These are phyloP conservation scores for Caenorhabditis doughertyi DNA, from an alignment of 2,888 invertebrate species.

Conservation along the genomic window DNA sequence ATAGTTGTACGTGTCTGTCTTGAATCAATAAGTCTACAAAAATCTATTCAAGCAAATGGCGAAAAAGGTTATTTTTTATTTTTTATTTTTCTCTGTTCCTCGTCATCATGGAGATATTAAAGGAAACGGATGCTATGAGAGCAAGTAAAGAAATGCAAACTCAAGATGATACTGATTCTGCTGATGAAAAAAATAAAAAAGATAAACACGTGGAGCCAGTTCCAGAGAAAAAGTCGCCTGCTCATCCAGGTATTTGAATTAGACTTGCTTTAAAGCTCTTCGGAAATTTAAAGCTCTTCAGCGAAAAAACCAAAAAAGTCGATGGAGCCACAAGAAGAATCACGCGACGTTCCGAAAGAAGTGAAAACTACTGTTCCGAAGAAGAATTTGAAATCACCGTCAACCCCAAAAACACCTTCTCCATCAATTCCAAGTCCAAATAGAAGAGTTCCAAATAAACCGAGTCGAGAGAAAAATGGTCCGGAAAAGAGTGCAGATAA, in stretches of 20 bases:
- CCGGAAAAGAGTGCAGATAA: neutral
- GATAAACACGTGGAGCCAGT: neutral
- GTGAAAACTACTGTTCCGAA: neutral
- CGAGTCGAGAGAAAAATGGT: conserved; percentile 6
- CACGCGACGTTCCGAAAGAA: neutral
- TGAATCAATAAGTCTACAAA: conserved; percentile 37
- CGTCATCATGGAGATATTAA: neutral
- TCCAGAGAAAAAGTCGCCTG: neutral
- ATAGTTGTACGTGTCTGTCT: conserved; percentile 24
- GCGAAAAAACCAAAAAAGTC: neutral
- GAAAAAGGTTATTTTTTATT: conserved; percentile 6
- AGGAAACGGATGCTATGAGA: conserved; percentile 11
- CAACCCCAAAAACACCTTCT: conserved; percentile 13
- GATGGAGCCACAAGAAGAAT: conserved; percentile 13
- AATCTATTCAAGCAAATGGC: conserved; percentile 45
- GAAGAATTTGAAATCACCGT: conserved; percentile 14
- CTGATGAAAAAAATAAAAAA: conserved; percentile 5
- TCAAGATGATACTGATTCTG: conserved; percentile 9
- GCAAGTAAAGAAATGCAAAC: conserved; percentile 22
- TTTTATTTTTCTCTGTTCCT: neutral
- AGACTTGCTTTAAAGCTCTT: neutral
- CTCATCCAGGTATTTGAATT: neutral
- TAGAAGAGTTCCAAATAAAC: neutral
- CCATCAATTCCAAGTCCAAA: neutral
- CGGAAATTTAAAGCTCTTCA: neutral